These are phyloP conservation scores for Batillaria attramentaria DNA, from an alignment of 1,140 invertebrate species.

Conservation along the genomic window DNA sequence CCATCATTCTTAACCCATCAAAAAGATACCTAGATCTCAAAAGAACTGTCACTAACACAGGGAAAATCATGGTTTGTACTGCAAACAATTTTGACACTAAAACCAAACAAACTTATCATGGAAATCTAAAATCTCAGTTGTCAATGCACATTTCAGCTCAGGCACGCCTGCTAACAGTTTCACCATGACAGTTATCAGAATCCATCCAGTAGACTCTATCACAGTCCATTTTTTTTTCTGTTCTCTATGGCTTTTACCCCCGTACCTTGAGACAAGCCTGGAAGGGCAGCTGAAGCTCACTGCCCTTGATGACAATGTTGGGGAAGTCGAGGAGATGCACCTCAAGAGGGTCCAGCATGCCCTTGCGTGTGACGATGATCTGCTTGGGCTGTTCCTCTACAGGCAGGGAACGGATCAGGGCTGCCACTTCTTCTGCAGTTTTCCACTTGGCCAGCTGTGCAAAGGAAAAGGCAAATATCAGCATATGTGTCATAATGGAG, in stretches of 20 bases:
- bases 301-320: constrained; percentile 99
- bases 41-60: background rate
- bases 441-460: constrained; percentile 97
- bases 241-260: background rate
- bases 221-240: background rate
- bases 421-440: constrained; percentile 99
- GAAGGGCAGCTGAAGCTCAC: constrained; percentile 98
- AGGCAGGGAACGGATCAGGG: constrained; percentile 97
- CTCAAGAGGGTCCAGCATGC: constrained; percentile 94
- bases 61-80: background rate
- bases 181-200: too few species aligned
- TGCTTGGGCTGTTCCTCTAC: constrained; percentile 99
- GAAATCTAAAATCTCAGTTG: too few species aligned
- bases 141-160: too few species aligned
- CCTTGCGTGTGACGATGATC: constrained; percentile 98
- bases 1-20: background rate
- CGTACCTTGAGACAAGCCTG: constrained; percentile 93
- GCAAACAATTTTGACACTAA: background rate
- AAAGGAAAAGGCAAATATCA: too few species aligned
- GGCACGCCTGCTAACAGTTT: too few species aligned
- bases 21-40: too few species aligned
- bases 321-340: constrained; percentile 99
- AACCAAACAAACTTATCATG: too few species aligned
- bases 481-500: too few species aligned
- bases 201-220: background rate